Evolutionary conservation across 1,140 invertebrate genomes (phyloP), one percentile per base, ranked within the genome.

Genomic region (Macrotrachela quadricornifera): DNA sequence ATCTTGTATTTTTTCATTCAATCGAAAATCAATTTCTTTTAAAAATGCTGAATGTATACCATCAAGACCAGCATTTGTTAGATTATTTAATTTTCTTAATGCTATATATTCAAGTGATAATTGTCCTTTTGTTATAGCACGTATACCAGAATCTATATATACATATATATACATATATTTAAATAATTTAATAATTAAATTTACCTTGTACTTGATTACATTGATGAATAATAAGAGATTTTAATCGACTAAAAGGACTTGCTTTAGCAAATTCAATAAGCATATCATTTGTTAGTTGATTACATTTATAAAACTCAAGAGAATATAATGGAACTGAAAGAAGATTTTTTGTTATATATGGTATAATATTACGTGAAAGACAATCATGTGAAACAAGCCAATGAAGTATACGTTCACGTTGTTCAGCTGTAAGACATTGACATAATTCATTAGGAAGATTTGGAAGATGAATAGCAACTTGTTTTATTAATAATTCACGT

Each of bases 301-400:
- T 18, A 58, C 63, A 63, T 42, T 59, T 57, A 49, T 61, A 58
- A 14, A 65, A 56, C 16, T 57, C 58, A 11, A 65, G 55, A 30
- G 57, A 57, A 12, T 58, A 49, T 17, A 65, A 49, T 14, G 43
- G 46, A 1, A 52, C 8, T 11, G 52, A 53, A 47, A 63, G 59
- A n/a, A 65, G 50, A 51, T 61, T 57, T 14, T 59, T 50, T 17
- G 51, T 59, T 10, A 63, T 57, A 52, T 55, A 49, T 16, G 57
- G 51, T 4, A 62, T 43, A 45, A 61, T 59, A 16, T 57, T 41
- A n/a, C 51, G 46, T 17, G 49, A 56, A 17, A 63, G 55, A 37
- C 58, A 46, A 45, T 63, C 61, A 59, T 65, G 63, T 49, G 56
- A 54, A 39, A 55, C 56, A 6, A 65, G 56, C 17, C 62, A 42